phyloP scores from a whole-genome alignment of 2,888 invertebrate genomes.

The Sminthurides aquaticus region DNA sequence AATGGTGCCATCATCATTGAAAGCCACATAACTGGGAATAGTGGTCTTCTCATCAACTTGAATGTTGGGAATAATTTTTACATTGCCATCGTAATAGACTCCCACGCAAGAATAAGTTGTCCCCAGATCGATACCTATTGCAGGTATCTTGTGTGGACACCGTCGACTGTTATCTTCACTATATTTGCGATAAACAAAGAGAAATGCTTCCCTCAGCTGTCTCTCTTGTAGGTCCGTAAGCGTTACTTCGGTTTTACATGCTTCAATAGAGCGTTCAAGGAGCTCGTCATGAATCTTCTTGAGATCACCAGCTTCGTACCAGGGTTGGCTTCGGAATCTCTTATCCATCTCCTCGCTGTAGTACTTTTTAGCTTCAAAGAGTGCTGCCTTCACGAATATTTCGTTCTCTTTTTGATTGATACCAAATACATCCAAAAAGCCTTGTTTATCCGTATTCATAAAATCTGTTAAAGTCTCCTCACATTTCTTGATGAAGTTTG shows the following conservation, averaged over 20 bases:
- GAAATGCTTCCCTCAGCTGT: conserved; percentile 10
- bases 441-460: neutral
- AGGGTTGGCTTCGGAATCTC: neutral
- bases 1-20: conserved; percentile 42
- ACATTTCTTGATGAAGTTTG: neutral
- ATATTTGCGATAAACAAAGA: conserved; percentile 5
- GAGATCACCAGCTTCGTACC: neutral
- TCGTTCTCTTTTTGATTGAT: conserved; percentile 9
- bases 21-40: conserved; percentile 27
- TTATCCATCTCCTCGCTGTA: conserved; percentile 11
- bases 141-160: conserved; percentile 4
- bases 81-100: conserved; percentile 26
- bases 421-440: neutral
- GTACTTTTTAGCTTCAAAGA: neutral
- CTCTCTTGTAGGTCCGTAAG: conserved; percentile 9
- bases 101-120: conserved; percentile 32
- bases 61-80: conserved; percentile 25
- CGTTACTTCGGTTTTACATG: neutral
- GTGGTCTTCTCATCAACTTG: conserved; percentile 13
- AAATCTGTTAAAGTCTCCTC: neutral
- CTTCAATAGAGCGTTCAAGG: neutral
- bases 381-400: neutral
- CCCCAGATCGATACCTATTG: conserved; percentile 34
- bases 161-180: neutral
- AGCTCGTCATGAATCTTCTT: neutral